Percentiles rank a stretch among this genome's conserved stretches.
phyloP scores from a whole-genome alignment of 2,888 invertebrate species.

The Eledone cirrhosa region DNA sequence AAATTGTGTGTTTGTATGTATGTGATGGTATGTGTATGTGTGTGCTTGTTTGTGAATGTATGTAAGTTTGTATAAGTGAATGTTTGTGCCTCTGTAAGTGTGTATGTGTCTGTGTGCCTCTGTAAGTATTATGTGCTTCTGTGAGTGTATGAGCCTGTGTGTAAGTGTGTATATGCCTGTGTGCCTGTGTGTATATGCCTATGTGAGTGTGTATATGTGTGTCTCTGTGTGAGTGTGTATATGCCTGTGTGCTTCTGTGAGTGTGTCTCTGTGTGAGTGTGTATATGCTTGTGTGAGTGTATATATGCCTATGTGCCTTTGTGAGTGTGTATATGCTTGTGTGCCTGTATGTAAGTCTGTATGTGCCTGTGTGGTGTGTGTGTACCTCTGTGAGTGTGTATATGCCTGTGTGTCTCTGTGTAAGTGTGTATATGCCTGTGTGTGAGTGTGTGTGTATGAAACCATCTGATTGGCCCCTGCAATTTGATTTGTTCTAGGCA shows the following conservation, averaged over 20 bases:
- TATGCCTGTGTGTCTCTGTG: no score
- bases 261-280: neutral
- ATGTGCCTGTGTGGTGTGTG: neutral
- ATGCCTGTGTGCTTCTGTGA: neutral
- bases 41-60: neutral
- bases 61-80: no score
- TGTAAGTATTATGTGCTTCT: no score
- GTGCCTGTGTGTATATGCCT: neutral
- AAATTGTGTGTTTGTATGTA: no score
- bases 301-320: neutral
- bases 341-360: neutral
- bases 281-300: neutral
- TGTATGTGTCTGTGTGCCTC: no score
- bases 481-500: conserved; percentile 16
- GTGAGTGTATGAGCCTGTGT: no score
- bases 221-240: neutral
- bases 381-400: no score
- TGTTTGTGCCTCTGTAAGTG: no score
- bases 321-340: neutral
- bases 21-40: neutral
- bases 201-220: no score
- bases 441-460: neutral
- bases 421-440: neutral
- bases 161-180: no score
- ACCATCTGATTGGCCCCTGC: conserved; percentile 17